These are phyloP conservation scores for Aplodontia rufa DNA, from an alignment of 2,113 vertebrate species.

Conservation along the genomic window DNA sequence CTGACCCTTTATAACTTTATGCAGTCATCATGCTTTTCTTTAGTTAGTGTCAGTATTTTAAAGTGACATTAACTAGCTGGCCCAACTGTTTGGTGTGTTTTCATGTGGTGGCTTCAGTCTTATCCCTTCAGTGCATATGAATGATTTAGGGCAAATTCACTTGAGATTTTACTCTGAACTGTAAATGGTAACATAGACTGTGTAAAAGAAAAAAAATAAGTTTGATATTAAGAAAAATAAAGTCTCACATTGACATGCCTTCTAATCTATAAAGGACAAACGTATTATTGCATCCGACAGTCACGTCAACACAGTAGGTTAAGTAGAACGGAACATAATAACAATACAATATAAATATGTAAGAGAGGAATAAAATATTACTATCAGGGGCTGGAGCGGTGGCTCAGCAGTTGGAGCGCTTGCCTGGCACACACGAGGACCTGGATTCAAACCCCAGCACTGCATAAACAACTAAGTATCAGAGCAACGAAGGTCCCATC, in stretches of 20 bases:
- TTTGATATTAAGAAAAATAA: neutral
- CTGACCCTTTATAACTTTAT: neutral
- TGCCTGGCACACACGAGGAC: no score
- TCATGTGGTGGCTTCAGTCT: neutral
- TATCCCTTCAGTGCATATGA: neutral
- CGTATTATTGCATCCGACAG: neutral
- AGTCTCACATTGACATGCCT: neutral
- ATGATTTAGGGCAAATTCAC: neutral
- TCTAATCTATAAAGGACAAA: neutral
- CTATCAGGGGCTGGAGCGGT: no score
- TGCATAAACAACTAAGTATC: no score
- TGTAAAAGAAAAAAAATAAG: conserved; percentile 40
- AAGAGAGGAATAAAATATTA: neutral
- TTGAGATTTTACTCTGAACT: conserved; percentile 33
- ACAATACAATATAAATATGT: neutral
- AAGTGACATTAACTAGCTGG: neutral
- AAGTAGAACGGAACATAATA: neutral
- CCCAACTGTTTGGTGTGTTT: neutral
- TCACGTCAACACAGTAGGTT: neutral
- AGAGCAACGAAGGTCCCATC: no score
- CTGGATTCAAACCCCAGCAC: no score
- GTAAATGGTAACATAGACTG: neutral
- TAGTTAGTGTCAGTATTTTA: neutral
- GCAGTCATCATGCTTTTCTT: neutral
- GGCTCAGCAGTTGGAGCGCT: no score